A percentile compares a stretch with the other conserved stretches of the same genome.
Evolutionary conservation across 2,888 invertebrate genomes (phyloP).

Genomic region (Mesorhabditis spiculigera): DNA sequence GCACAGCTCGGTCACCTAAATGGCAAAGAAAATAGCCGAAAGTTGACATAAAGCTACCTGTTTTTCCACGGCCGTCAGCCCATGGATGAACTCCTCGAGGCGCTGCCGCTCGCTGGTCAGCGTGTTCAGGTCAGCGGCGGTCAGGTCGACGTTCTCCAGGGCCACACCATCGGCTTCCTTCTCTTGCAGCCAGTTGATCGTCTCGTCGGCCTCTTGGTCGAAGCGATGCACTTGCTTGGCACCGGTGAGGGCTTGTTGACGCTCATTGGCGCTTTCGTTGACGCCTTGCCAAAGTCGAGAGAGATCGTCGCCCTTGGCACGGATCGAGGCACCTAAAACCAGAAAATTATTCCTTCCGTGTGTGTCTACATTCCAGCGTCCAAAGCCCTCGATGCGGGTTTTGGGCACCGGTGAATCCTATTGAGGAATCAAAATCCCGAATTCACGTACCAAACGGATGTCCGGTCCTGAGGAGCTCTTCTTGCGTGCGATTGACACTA

Average conservation of each 20-base stretch:
- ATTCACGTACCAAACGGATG: background rate
- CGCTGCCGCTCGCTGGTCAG: conserved; percentile 71
- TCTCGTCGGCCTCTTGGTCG: conserved; percentile 91
- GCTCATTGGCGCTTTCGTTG: conserved; percentile 68
- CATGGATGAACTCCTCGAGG: conserved; percentile 82
- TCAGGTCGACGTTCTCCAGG: conserved; percentile 81
- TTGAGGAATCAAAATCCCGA: too few relatives aligned
- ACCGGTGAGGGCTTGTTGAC: conserved; percentile 74
- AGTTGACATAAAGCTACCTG: conserved; percentile 65
- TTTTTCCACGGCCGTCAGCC: conserved; percentile 82
- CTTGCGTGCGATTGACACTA: conserved; percentile 56
- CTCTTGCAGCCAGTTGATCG: conserved; percentile 88
- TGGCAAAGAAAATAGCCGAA: background rate
- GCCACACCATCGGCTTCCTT: conserved; percentile 78
- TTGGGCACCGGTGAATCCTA: too few relatives aligned
- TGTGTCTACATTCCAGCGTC: conserved; percentile 25
- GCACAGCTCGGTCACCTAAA: conserved; percentile 62
- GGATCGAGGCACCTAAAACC: conserved; percentile 70
- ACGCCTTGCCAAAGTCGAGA: conserved; percentile 87
- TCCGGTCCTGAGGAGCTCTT: conserved; percentile 59
- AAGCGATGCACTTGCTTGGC: conserved; percentile 77
- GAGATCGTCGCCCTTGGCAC: conserved; percentile 74
- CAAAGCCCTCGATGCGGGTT: too few relatives aligned
- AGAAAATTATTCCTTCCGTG: conserved; percentile 61
- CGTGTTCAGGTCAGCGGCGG: conserved; percentile 60